Base-by-base conservation (phyloP, 2,888 invertebrate genomes). In the Drosophila kambysellisi region DNA sequence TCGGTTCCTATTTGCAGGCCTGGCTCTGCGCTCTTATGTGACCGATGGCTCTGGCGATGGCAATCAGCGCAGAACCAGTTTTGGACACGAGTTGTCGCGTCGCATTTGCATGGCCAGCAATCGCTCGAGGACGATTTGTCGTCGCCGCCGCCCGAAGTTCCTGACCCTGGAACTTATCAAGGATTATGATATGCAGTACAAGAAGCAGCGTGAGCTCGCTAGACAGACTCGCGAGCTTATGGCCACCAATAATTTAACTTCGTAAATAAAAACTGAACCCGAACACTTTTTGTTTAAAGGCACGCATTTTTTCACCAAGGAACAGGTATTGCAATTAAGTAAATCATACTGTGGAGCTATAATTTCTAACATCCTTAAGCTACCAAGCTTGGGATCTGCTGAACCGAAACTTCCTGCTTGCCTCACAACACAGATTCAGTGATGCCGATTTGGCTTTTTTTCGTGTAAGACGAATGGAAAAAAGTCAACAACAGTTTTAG, bases 301-400 rank as follows among this genome's bases (percentile, higher is more conserved):
- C 8, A 25, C 15, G 2, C 15, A 25, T 25, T 46, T 46, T 46
- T 25, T 46, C 25, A 4, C 1, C 25, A 15, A 46, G 46, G 15
- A 12, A 46, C 43, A 20, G 20, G 12, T 29, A 30, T 50, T 65
- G 88, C 88, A 84, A 88, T 88, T 82, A 82, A 74, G 70, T 82
- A 82, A 79, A 79, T 81, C 86, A 85, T 77, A 68, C 76, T 33
- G 67, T 75, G 72, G 70, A 81, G 69, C 59, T 82, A 80, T 84
- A 79, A 85, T 83, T 85, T 87, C 84, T 68, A 73, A 77, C 80
- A 81, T 77, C 74, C 89, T 74, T 33, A 25, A 41, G 39, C 53
- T 48, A 30, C 39, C 50, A 43, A 46, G 62, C 69, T 70, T 52
- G 59, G 56, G 41, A 54, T 63, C 32, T 41, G 53, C 51, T 41